phyloP scores from a whole-genome alignment of 2,888 invertebrate species.

The Melangyna quadrimaculata region DNA sequence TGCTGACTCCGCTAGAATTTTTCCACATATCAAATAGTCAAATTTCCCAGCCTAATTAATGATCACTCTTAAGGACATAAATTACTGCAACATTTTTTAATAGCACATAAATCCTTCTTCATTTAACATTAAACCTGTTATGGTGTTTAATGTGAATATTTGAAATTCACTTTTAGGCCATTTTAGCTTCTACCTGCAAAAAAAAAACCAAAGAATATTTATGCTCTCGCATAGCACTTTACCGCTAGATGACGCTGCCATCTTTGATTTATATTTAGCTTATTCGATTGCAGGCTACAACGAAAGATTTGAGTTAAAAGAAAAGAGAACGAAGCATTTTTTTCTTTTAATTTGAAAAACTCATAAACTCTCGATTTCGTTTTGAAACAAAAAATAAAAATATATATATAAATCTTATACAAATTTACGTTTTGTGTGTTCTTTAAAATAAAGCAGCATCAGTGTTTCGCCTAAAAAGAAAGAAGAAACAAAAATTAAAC shows the following conservation, averaged over 20 bases:
- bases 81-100: conserved; percentile 57
- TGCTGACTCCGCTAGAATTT: conserved; percentile 35
- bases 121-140: neutral
- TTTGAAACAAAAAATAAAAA: conserved; percentile 25
- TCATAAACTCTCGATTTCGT: conserved; percentile 64
- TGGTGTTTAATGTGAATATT: conserved; percentile 52
- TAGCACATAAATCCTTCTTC: conserved; percentile 65
- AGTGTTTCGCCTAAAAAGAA: conserved; percentile 46
- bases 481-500: conserved; percentile 32
- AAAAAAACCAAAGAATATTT: neutral
- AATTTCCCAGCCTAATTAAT: conserved; percentile 47
- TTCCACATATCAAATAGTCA: conserved; percentile 6
- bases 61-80: conserved; percentile 42
- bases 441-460: conserved; percentile 17
- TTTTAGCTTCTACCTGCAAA: conserved; percentile 46
- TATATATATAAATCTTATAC: conserved; percentile 11
- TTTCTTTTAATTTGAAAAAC: conserved; percentile 52
- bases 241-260: conserved; percentile 49
- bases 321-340: conserved; percentile 12
- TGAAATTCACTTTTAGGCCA: conserved; percentile 36
- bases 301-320: conserved; percentile 2
- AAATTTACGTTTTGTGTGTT: conserved; percentile 43
- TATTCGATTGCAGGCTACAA: conserved; percentile 28
- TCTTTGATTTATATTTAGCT: conserved; percentile 53
- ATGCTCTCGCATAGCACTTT: conserved; percentile 39